phyloP scores from a whole-genome alignment of 23 tunicate species.

The Ascidia mentula region DNA sequence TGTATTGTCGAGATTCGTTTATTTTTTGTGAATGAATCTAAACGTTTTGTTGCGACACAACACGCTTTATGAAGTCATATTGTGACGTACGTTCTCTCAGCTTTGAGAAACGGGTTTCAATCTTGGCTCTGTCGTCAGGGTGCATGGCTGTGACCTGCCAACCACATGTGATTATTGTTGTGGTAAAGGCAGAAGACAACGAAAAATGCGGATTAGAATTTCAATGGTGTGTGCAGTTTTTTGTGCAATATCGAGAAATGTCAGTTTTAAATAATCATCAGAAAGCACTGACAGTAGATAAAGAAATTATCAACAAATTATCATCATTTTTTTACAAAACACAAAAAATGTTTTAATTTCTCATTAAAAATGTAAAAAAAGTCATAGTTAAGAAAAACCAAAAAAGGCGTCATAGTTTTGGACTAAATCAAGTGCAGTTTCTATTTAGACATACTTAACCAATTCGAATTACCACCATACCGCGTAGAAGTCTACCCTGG shows the following conservation, averaged over 20 bases:
- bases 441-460: too few relatives aligned
- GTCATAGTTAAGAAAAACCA: not conserved
- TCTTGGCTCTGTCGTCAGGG: conserved; percentile 31
- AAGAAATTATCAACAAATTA: too few relatives aligned
- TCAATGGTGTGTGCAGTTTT: too few relatives aligned
- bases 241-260: too few relatives aligned
- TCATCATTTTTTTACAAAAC: too few relatives aligned
- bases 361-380: not conserved
- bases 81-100: conserved; percentile 30
- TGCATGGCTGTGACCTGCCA: conserved; percentile 25
- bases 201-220: too few relatives aligned
- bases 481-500: conserved; percentile 34
- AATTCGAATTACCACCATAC: too few relatives aligned
- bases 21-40: not conserved
- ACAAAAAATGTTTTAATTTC: too few relatives aligned
- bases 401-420: not conserved
- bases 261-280: too few relatives aligned
- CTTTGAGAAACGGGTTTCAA: conserved; percentile 15
- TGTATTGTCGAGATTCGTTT: not conserved
- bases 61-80: conserved; percentile 46
- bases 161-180: too few relatives aligned
- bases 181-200: too few relatives aligned
- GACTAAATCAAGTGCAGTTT: not conserved
- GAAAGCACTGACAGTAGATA: too few relatives aligned
- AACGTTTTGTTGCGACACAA: not conserved